Base-by-base conservation (phyloP, 2,113 vertebrate species). In the Oreotrochilus melanogaster region DNA sequence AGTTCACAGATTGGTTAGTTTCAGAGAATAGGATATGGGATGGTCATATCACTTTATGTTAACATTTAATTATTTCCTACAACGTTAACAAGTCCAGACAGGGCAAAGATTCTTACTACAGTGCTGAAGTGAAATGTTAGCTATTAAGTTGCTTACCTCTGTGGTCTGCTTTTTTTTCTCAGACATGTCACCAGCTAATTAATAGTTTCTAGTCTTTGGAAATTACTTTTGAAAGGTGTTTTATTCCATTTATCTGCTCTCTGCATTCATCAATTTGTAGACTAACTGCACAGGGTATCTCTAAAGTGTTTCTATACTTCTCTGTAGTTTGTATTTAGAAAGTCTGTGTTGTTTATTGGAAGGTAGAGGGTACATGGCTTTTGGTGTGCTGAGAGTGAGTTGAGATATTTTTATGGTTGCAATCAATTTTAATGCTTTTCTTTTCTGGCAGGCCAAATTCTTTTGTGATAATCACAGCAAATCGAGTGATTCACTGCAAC, bases 381-480 rank as follows among this genome's bases (percentile, higher is more conserved):
- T 30, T 66, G 25, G 18, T 54, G 11, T 82, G 54, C 85, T 88
- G 5, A 60, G n/a, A 74, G 5, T 64, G n/a, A 74, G 13, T 60
- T 65, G 54, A 78, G 60, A 27, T 39, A 50, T 13, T 83, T 73
- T 15, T 47, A 8, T 14, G 28, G 11, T 27, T 86, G 23, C 4
- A 5, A 74, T 24, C 18, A 24, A 37, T 79, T 64, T 10, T 35
- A 48, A 42, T 76, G 69, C 76, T 87, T 79, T 42, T 72, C 9
- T 86, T 54, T 89, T 84, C 56, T 79, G 86, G 31, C 91, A 99
- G 99, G 91, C 99, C 99, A 6, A 99, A 99, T 95, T 99, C 99
- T 28, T 99, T 99, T 86, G 99, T 99, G 96, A 99, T 99, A 95
- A 99, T 99, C 93, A 99, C 99, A 58, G 99, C 99, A 66, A 99